Percentiles rank a stretch among this genome's conserved stretches.
Evolutionary conservation across 2,797 vertebrate genomes (phyloP).

Genomic region (Crocodylus rhombifer): DNA sequence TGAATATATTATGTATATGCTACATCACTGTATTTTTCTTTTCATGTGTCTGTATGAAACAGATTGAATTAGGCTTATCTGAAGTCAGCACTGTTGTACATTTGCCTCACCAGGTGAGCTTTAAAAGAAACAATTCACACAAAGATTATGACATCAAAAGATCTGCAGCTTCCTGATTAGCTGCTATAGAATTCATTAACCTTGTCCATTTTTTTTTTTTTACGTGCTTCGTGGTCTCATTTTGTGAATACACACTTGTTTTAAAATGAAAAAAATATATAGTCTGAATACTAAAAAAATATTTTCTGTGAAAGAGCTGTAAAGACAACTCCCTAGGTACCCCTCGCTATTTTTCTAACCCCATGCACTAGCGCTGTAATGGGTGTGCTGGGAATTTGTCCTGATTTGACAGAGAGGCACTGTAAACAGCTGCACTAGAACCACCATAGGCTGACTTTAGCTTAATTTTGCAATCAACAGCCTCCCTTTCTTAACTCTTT

Average conservation of each 20-base stretch:
- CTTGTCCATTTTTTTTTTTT: constrained; percentile 24
- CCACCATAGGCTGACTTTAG: constrained; percentile 42
- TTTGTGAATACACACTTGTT: constrained; percentile 54
- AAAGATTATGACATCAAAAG: constrained; percentile 20
- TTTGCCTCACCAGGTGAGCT: constrained; percentile 26
- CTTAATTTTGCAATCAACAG: constrained; percentile 62
- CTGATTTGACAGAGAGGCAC: constrained; percentile 65
- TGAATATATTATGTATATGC: neutral
- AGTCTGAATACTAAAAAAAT: constrained; percentile 41
- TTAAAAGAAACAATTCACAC: constrained; percentile 52
- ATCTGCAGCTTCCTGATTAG: constrained; percentile 61
- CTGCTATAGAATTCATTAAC: constrained; percentile 66
- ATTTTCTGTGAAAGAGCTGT: constrained; percentile 66
- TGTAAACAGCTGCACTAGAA: constrained; percentile 62
- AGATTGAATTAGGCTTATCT: constrained; percentile 21
- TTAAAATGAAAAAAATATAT: constrained; percentile 64
- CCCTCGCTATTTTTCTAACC: constrained; percentile 77
- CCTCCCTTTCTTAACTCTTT: constrained; percentile 68
- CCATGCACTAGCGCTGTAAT: constrained; percentile 72
- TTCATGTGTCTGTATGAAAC: rapidly evolving
- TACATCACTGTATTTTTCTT: neutral
- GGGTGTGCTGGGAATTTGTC: constrained; percentile 74
- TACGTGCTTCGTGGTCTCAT: constrained; percentile 52
- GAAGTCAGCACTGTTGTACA: constrained; percentile 44
- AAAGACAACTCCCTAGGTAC: constrained; percentile 66